These are phyloP conservation scores for Tyrannus savana DNA, from an alignment of 2,113 vertebrate species.

Conservation along the genomic window DNA sequence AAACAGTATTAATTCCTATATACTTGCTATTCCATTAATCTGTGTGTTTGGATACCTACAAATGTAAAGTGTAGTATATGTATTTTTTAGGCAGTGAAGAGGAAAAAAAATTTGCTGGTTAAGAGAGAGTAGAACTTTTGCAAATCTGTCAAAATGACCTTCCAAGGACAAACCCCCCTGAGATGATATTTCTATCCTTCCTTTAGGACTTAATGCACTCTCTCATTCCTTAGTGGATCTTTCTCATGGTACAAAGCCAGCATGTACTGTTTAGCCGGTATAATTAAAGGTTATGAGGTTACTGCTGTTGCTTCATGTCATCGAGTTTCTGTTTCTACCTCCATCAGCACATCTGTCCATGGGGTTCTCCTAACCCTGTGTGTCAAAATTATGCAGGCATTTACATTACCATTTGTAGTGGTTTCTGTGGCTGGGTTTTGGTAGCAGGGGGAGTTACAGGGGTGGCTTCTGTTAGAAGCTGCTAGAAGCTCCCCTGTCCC, in stretches of 20 bases:
- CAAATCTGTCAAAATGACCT: neutral
- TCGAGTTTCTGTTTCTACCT: neutral
- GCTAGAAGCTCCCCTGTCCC: too few species aligned
- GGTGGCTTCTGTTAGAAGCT: too few species aligned
- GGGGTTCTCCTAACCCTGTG: neutral
- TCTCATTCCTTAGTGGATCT: neutral
- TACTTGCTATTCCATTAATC: neutral
- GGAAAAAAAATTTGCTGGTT: neutral
- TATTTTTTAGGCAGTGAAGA: neutral
- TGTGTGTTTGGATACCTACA: neutral
- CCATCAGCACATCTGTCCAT: neutral
- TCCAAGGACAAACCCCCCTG: fast-evolving
- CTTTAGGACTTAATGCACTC: neutral
- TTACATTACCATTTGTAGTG: neutral
- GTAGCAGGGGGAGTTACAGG: too few species aligned
- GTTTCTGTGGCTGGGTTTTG: too few species aligned
- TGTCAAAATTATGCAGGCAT: neutral
- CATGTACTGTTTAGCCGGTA: neutral
- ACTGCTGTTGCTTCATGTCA: fast-evolving
- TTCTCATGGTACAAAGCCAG: neutral
- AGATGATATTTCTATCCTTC: neutral
- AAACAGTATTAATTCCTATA: neutral
- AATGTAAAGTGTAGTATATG: neutral
- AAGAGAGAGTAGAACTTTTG: neutral
- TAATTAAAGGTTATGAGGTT: neutral